Conservation (phyloP, 2,888 invertebrate genomes). For the Drepanosiphum platanoidis region DNA sequence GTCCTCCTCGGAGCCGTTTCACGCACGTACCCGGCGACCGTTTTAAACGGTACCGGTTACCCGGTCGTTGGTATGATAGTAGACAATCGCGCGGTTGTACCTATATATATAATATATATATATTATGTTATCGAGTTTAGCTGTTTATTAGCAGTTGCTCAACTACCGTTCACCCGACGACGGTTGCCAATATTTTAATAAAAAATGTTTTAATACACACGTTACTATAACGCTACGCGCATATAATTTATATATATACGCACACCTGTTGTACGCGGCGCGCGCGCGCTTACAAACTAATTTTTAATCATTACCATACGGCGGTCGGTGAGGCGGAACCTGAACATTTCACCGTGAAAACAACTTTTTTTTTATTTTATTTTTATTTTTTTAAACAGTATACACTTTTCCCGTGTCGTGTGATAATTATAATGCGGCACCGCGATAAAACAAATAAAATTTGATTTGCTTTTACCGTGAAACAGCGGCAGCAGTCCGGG, state of each 20-base stretch:
- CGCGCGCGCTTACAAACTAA: conserved; percentile 8
- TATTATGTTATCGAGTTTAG: too few species aligned
- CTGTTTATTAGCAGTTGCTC: neutral
- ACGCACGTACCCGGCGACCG: too few species aligned
- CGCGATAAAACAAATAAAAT: conserved; percentile 55
- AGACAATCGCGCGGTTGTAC: too few species aligned
- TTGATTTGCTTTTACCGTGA: conserved; percentile 62
- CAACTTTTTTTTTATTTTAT: conserved; percentile 29
- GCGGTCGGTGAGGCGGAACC: conserved; percentile 16
- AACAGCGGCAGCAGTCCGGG: conserved; percentile 34
- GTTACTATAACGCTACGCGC: neutral
- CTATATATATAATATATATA: too few species aligned
- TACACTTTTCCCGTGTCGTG: conserved; percentile 43
- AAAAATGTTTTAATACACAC: neutral
- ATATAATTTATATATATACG: neutral
- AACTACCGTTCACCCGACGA: neutral
- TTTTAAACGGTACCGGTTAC: too few species aligned
- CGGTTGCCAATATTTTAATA: neutral
- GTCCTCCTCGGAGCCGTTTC: too few species aligned
- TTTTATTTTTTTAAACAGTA: too few species aligned
- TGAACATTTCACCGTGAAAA: conserved; percentile 57
- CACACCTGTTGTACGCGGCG: neutral
- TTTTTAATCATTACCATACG: conserved; percentile 9
- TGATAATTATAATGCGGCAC: conserved; percentile 23
- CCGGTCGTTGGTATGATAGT: too few species aligned